Evolutionary conservation across 2,113 vertebrate species (phyloP).

Genomic region (Collichthys lucidus): DNA sequence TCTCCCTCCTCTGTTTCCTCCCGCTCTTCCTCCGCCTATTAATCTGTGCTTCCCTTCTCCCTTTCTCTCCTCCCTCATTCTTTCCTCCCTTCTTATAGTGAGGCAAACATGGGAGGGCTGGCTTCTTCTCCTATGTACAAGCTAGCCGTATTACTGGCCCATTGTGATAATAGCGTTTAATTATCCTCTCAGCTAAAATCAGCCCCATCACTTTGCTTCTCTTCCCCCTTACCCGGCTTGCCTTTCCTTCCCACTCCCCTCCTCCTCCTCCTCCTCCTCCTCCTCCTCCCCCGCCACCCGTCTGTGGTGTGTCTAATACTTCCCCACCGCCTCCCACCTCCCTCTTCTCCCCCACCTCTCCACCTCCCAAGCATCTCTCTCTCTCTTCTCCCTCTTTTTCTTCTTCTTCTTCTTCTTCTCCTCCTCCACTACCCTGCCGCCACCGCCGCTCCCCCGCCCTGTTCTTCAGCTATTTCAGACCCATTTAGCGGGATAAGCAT

Average conservation of each 20-base stretch:
- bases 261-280: background rate
- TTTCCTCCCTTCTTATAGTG: slow-evolving; percentile 64
- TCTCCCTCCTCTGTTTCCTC: slow-evolving; percentile 46
- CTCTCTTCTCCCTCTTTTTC: too few species aligned
- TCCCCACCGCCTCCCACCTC: slow-evolving; percentile 27
- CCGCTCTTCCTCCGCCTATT: slow-evolving; percentile 69
- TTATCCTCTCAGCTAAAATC: slow-evolving; percentile 82
- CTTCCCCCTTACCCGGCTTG: slow-evolving; percentile 33
- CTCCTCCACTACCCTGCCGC: slow-evolving; percentile 46
- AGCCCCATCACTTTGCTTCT: slow-evolving; percentile 79
- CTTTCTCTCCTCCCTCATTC: slow-evolving; percentile 36
- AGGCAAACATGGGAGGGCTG: slow-evolving; percentile 76
- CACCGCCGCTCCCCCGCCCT: slow-evolving; percentile 61
- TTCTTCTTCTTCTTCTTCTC: background rate
- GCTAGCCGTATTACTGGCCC: slow-evolving; percentile 77
- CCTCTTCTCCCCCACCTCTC: slow-evolving; percentile 26
- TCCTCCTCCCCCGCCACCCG: slow-evolving; percentile 43
- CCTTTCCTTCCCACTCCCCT: slow-evolving; percentile 5
- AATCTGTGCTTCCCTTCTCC: slow-evolving; percentile 72
- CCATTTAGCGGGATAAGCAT: slow-evolving; percentile 84
- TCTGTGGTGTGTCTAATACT: slow-evolving; percentile 72
- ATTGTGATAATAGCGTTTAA: slow-evolving; percentile 84
- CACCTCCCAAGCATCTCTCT: slow-evolving; percentile 45
- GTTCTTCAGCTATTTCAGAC: slow-evolving; percentile 82
- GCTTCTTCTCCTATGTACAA: slow-evolving; percentile 68